Evolutionary conservation across 1,140 invertebrate species (phyloP).

Genomic region (Apis florea): DNA sequence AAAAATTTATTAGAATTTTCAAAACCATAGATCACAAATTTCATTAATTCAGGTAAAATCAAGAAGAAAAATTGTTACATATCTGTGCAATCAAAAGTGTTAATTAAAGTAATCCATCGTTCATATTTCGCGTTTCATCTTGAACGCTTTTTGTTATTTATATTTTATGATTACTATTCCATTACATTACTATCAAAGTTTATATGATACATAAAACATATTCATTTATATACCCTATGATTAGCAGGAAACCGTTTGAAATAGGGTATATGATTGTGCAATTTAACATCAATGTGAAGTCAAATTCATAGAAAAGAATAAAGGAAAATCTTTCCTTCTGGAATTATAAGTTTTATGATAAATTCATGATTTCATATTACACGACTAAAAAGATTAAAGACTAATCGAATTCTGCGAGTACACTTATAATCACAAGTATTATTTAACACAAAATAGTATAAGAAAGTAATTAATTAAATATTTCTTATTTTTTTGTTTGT

Average conservation of each 20-base stretch:
- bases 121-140: constrained; percentile 1
- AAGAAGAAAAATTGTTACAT: constrained; percentile 3
- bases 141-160: constrained; percentile 30
- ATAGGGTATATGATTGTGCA: constrained; percentile 46
- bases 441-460: constrained; percentile 29
- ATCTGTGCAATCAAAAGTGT: constrained; percentile 44
- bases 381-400: constrained; percentile 25
- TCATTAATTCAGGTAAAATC: constrained; percentile 11
- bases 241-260: constrained; percentile 32
- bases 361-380: constrained; percentile 15
- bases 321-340: constrained; percentile 28
- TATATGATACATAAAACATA: constrained; percentile 49
- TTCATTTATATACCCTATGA: constrained; percentile 34
- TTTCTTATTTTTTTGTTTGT: constrained; percentile 22
- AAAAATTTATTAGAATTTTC: neutral
- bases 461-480: constrained; percentile 40
- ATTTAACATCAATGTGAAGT: constrained; percentile 45
- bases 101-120: constrained; percentile 41
- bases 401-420: constrained; percentile 25
- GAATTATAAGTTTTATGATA: neutral
- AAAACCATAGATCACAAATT: neutral
- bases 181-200: constrained; percentile 46
- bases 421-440: constrained; percentile 16
- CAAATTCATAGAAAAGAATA: constrained; percentile 28
- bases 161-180: constrained; percentile 52